Base-by-base conservation (phyloP, 2,888 invertebrate species). In the Drosophila quasianomalipes region DNA sequence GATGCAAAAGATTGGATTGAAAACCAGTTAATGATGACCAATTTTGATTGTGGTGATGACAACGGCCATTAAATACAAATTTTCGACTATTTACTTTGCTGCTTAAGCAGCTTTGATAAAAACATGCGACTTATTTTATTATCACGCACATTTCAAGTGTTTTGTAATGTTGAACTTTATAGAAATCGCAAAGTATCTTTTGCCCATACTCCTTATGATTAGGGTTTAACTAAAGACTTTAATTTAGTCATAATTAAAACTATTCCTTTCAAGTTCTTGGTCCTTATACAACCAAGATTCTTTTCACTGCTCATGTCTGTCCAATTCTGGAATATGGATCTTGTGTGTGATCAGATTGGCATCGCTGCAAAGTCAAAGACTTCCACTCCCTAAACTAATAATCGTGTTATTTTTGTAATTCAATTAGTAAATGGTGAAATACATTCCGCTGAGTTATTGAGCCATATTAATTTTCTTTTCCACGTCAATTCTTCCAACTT, bases 11-110 rank as follows among this genome's bases (percentile, higher is more conserved):
- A 60, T 68, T 52, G 62, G 19, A 58, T 59, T 55, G 14, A 10
- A 73, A 79, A 79, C 82, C 66, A 33, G 82, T 81, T 79, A 51
- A n/a, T 22, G 62, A 67, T 73, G 30, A 19, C 47, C 39, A 37
- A 58, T 60, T 47, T 55, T 47, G 22, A 54, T 53, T 55, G 31
- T 41, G 41, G 19, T 41, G 57, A 52, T 44, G 58, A 72, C 19
- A 49, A 52, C 52, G 16, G 26, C 47, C 22, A 22, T 33, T n/a
- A 52, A 14, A 53, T 35, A 22, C 14, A 16, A 47, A 47, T 47
- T 12, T n/a, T 31, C n/a, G 28, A 30, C 6, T 39, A 39, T 28
- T n/a, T 39, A 55, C 12, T 55, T 35, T 55, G n/a, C 22, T 5
- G 16, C 19, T 55, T 26, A 26, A 35, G 16, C 10, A 26, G 16